These are phyloP conservation scores for Thoracochromis brauschi DNA, from an alignment of 2,113 vertebrate species.

Conservation along the genomic window DNA sequence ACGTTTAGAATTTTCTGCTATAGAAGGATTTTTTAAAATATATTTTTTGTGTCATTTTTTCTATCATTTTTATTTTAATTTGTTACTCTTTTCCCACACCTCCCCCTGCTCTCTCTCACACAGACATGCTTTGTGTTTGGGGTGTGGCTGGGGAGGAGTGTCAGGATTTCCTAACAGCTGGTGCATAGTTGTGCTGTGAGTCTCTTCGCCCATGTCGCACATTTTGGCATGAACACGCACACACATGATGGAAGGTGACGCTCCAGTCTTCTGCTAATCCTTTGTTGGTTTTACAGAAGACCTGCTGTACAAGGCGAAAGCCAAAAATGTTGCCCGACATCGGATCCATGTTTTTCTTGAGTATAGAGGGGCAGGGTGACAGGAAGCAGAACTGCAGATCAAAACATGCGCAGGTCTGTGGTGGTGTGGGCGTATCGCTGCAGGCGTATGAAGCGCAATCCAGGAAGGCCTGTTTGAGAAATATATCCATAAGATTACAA, in stretches of 20 bases:
- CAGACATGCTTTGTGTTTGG: background rate
- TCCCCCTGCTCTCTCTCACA: background rate
- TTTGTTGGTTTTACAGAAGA: background rate
- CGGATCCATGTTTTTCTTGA: background rate
- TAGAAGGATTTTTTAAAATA: rapidly evolving
- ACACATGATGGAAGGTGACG: background rate
- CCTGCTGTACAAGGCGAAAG: background rate
- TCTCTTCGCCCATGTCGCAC: background rate
- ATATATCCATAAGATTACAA: background rate
- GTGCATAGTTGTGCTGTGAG: background rate
- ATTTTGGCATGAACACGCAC: background rate
- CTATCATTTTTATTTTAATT: rapidly evolving
- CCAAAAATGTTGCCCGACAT: rapidly evolving
- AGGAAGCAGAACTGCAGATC: background rate
- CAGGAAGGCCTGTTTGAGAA: background rate
- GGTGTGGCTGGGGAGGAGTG: background rate
- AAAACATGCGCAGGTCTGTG: background rate
- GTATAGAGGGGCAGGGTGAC: rapidly evolving
- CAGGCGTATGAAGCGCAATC: background rate
- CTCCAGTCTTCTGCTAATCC: background rate
- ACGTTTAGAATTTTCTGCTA: background rate
- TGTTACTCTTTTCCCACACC: background rate
- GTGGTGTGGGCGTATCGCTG: background rate
- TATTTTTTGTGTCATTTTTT: background rate
- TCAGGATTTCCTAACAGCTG: constrained; percentile 24